Base-by-base conservation (phyloP, 2,888 invertebrate genomes). In the Tipula vernalis region DNA sequence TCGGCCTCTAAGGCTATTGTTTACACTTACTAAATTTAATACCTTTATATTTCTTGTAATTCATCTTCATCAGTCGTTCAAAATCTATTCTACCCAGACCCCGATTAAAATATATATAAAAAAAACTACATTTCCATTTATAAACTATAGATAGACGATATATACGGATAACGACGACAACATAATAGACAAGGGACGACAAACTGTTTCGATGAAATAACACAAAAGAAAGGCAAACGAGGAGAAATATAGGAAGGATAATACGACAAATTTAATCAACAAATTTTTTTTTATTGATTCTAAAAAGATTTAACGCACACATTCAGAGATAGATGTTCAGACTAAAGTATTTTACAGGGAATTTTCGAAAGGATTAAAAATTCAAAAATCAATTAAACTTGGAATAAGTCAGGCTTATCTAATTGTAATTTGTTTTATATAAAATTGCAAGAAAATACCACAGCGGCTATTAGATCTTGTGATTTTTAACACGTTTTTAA, bases 201-300 rank as follows among this genome's bases (percentile, higher is more conserved):
- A 71, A 71, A 28, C 71, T 71, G 28, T 71, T 71, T 71, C 71
- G 28, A 28, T 71, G 28, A 71, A 71, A 71, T 10, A 8, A 4
- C 2, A 71, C 71, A 71, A 71, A 28, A 71, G 71, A 28, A 71
- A 71, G 28, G 71, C 71, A 71, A 71, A 71, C 28, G 28, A 12
- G 71, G 71, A 71, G 71, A 71, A 71, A 71, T 28, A 71, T 71
- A 28, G 28, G 71, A 71, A 71, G 71, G 71, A 71, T 71, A 71
- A 71, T 71, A 71, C 71, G 71, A 71, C 71, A 71, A 71, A 71
- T 71, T 71, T 71, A 71, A 71, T 71, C 71, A 71, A 71, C 71
- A 71, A 71, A 28, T 71, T 51, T 15, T 51, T n/a, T 71, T 71
- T 71, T 71, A 71, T 71, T 71, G 71, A 71, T 71, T 71, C 28